These are phyloP conservation scores for Corythornis madagascariensis DNA, from an alignment of 2,113 vertebrate species.

Conservation along the genomic window DNA sequence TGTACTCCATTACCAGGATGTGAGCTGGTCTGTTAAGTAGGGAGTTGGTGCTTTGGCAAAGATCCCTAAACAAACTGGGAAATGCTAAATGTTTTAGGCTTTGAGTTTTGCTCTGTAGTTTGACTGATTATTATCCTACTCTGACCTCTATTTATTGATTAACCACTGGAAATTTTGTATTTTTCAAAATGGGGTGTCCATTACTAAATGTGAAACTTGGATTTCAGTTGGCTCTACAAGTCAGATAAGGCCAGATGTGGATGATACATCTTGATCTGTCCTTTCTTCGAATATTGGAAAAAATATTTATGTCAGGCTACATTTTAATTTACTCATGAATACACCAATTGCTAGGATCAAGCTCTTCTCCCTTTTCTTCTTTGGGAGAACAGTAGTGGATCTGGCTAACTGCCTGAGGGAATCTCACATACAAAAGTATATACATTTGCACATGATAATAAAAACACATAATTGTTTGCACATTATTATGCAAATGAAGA, in stretches of 20 bases:
- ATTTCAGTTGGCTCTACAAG: background rate
- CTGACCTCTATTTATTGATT: background rate
- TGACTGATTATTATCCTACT: background rate
- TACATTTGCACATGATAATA: background rate
- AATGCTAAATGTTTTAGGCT: background rate
- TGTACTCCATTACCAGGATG: background rate
- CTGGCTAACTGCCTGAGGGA: background rate
- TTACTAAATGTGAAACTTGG: background rate
- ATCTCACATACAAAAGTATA: background rate
- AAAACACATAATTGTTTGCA: background rate
- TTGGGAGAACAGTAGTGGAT: background rate
- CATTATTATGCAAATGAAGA: background rate
- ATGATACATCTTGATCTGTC: background rate
- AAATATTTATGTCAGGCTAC: background rate
- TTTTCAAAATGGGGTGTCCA: background rate
- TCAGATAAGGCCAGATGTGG: background rate
- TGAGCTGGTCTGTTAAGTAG: background rate
- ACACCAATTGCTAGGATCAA: background rate
- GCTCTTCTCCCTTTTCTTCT: background rate
- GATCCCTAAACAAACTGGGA: background rate
- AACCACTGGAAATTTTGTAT: fast-evolving
- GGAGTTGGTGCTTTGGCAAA: conserved; percentile 13
- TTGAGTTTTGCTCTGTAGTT: background rate
- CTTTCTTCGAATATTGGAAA: background rate
- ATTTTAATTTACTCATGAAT: background rate